A percentile compares a stretch with the other conserved stretches of the same genome.
phyloP scores from a whole-genome alignment of 2,888 invertebrate species.

The Chalcosyrphus nemorum region DNA sequence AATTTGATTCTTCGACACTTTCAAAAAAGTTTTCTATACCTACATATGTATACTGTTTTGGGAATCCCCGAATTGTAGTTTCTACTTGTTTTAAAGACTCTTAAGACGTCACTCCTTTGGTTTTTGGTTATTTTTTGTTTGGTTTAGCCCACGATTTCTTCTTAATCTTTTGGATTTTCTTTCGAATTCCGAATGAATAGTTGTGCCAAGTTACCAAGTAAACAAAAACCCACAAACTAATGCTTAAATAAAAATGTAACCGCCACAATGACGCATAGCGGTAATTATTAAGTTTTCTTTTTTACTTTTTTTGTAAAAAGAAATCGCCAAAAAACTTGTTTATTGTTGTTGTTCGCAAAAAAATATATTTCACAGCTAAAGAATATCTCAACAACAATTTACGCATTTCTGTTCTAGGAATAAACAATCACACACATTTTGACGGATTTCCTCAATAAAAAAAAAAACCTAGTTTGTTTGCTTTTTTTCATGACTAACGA shows the following conservation, averaged over 20 bases:
- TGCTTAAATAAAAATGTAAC: not conserved
- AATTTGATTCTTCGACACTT: not conserved
- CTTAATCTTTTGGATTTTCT: not conserved
- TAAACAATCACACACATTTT: not conserved
- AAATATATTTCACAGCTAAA: not conserved
- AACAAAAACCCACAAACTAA: slow-evolving; percentile 10
- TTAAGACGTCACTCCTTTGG: not conserved
- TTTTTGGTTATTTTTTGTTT: not conserved
- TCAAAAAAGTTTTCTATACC: not conserved
- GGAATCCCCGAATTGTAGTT: not conserved
- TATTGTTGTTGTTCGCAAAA: slow-evolving; percentile 1
- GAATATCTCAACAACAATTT: slow-evolving; percentile 10
- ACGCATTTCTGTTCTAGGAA: slow-evolving; percentile 29
- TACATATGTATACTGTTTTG: no score
- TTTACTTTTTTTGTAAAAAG: not conserved
- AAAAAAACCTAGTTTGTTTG: slow-evolving; percentile 1
- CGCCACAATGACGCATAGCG: slow-evolving; percentile 6
- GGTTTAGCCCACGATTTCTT: not conserved
- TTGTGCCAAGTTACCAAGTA: slow-evolving; percentile 14
- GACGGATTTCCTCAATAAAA: slow-evolving; percentile 33
- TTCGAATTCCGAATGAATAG: slow-evolving; percentile 22
- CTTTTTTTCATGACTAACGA: slow-evolving; percentile 31
- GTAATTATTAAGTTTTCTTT: not conserved
- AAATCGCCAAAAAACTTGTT: slow-evolving; percentile 21
- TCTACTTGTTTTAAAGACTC: not conserved